phyloP scores from a whole-genome alignment of 2,113 vertebrate species.

The Dunckerocampus dactyliophorus region DNA sequence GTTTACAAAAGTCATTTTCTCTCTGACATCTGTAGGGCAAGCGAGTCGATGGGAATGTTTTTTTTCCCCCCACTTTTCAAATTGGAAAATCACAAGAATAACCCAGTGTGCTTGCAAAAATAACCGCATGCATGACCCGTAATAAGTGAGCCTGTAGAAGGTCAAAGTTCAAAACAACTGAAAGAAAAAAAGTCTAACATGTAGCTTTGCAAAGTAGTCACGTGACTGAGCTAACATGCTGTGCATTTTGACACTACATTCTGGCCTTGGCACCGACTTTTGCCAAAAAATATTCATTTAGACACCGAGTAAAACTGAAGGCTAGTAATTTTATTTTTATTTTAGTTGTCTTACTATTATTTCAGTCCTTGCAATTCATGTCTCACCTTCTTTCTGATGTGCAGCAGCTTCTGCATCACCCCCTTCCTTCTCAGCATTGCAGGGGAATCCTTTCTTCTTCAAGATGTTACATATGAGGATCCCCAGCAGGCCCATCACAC shows the following conservation, averaged over 20 bases:
- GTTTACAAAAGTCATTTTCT: conserved; percentile 61
- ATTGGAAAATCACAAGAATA: conserved; percentile 30
- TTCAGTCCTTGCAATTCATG: not conserved
- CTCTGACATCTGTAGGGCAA: conserved; percentile 20
- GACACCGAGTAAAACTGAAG: not conserved
- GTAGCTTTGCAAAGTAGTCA: conserved; percentile 5
- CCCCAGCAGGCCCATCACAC: conserved; percentile 88
- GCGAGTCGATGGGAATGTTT: conserved; percentile 29
- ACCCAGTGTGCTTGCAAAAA: conserved; percentile 21
- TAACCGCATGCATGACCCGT: conserved; percentile 19
- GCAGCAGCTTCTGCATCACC: conserved; percentile 60
- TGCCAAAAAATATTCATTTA: too few species aligned
- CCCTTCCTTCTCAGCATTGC: conserved; percentile 81
- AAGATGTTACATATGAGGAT: conserved; percentile 92
- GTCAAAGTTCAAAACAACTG: conserved; percentile 36
- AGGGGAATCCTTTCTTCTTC: conserved; percentile 90
- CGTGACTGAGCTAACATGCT: too few species aligned
- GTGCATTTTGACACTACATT: conserved; percentile 15
- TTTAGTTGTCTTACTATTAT: not conserved
- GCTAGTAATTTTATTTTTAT: not conserved
- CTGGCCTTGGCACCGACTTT: conserved; percentile 13
- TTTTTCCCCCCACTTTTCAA: conserved; percentile 17
- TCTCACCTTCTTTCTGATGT: conserved; percentile 77
- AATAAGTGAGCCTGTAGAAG: not conserved
- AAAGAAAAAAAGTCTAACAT: conserved; percentile 17